Base-by-base conservation (phyloP, 1,140 invertebrate species). In the Gonatopus flavifemur region DNA sequence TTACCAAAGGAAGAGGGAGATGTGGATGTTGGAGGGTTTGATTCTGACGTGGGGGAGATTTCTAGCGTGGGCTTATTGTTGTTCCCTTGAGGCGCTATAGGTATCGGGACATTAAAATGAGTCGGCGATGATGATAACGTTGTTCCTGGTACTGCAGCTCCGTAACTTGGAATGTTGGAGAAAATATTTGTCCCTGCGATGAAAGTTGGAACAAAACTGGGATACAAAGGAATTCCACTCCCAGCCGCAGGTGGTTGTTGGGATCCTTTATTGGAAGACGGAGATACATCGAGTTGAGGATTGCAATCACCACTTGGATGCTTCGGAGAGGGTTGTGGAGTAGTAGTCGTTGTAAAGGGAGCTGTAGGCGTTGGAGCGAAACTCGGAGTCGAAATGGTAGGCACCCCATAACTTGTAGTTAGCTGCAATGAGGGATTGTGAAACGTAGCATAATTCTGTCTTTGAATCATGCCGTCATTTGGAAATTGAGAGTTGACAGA, bases 101-200 rank as follows among this genome's bases (percentile, higher is more conserved):
- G 69, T 32, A 77, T 66, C 3, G 75, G 73, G 33, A 76, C 50
- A 0, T 55, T 61, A 20, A 76, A 76, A 13, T 76, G 67, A 10
- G 72, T 77, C 35, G 72, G 43, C 36, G 47, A 59, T 5, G 61
- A 53, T 1, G 60, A 38, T 10, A 55, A 30, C 10, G 55, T 28
- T 9, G 55, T 16, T 2, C 42, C 51, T 40, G 45, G 55, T 10
- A 38, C 47, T 10, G 37, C 33, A 2, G 57, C 41, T 3, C 57
- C 49, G 40, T 67, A 72, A 33, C 33, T 52, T 8, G 70, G 67
- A 10, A 67, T 22, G 31, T 49, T 64, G 0, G 60, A 16, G 3
- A 64, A 2, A 30, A 66, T 54, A 43, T 44, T 62, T 1, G 58
- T 51, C 0, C 58, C 58, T 3, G 58, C 9, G 33, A 66, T 49